A percentile compares a stretch with the other conserved stretches of the same genome.
phyloP scores from a whole-genome alignment of 2,888 invertebrate genomes.

The Bimastos eiseni region DNA sequence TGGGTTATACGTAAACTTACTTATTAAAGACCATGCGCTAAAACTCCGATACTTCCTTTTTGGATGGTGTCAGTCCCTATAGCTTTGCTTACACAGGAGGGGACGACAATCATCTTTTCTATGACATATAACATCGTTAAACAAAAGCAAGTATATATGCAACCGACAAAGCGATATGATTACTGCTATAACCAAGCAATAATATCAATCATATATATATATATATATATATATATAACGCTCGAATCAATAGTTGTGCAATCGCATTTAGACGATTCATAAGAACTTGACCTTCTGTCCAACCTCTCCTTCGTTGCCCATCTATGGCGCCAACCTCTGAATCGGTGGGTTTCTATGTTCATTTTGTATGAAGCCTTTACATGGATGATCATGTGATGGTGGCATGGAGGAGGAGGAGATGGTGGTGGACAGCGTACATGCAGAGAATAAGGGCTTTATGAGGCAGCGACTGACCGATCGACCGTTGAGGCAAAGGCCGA shows the following conservation, averaged over 20 bases:
- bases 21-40: too few relatives aligned
- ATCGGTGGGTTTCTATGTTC: neutral
- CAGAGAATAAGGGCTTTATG: too few relatives aligned
- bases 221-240: neutral
- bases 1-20: too few relatives aligned
- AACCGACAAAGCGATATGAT: too few relatives aligned
- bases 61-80: too few relatives aligned
- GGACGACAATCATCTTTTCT: too few relatives aligned
- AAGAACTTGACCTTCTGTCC: neutral
- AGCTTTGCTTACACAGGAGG: too few relatives aligned
- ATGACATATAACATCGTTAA: too few relatives aligned
- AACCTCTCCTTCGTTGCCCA: neutral
- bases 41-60: too few relatives aligned
- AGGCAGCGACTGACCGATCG: neutral
- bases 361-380: neutral
- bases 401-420: neutral
- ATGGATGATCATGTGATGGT: neutral
- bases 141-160: too few relatives aligned
- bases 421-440: too few relatives aligned
- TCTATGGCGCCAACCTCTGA: neutral
- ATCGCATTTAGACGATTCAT: neutral
- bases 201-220: neutral
- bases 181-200: too few relatives aligned
- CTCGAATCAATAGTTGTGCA: conserved; percentile 13
- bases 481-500: neutral